These are phyloP conservation scores for Achroia grisella DNA, from an alignment of 1,140 invertebrate genomes.

Conservation along the genomic window DNA sequence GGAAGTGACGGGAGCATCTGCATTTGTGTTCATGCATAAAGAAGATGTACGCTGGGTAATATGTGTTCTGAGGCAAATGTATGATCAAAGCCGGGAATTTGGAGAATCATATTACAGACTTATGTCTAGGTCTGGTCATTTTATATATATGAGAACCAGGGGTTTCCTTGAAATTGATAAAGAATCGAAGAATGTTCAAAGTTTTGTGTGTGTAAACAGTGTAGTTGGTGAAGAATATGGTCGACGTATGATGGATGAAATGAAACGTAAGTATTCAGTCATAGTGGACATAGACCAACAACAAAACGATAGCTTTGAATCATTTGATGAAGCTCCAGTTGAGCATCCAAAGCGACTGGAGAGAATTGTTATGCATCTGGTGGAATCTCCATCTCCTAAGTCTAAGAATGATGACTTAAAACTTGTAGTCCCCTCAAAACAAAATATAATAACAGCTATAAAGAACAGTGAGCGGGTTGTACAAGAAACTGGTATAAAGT, in stretches of 20 bases:
- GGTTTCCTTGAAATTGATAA: slow-evolving; percentile 88
- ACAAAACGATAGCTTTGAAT: slow-evolving; percentile 27
- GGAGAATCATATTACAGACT: slow-evolving; percentile 89
- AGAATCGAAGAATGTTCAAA: slow-evolving; percentile 83
- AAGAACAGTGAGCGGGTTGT: slow-evolving; percentile 64
- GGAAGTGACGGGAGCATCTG: slow-evolving; percentile 87
- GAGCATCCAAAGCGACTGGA: slow-evolving; percentile 81
- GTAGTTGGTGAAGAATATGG: slow-evolving; percentile 84
- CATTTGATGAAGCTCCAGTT: slow-evolving; percentile 69
- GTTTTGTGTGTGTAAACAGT: slow-evolving; percentile 91
- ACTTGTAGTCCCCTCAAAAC: slow-evolving; percentile 56
- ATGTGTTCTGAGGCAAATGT: slow-evolving; percentile 90
- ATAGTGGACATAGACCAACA: slow-evolving; percentile 74
- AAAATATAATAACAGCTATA: slow-evolving; percentile 63
- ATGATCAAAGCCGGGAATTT: slow-evolving; percentile 83
- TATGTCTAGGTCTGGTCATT: slow-evolving; percentile 84
- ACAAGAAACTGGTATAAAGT: slow-evolving; percentile 52
- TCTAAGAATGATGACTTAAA: slow-evolving; percentile 31
- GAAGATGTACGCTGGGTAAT: slow-evolving; percentile 91
- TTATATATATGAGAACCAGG: slow-evolving; percentile 87
- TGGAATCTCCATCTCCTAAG: slow-evolving; percentile 72
- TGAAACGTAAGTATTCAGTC: slow-evolving; percentile 84
- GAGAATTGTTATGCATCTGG: slow-evolving; percentile 79
- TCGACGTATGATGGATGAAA: slow-evolving; percentile 79
- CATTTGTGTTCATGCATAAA: slow-evolving; percentile 90